Conservation (phyloP, 37 sponge, comb jelly and placozoan species). For the Petrosia ficiformis region DNA sequence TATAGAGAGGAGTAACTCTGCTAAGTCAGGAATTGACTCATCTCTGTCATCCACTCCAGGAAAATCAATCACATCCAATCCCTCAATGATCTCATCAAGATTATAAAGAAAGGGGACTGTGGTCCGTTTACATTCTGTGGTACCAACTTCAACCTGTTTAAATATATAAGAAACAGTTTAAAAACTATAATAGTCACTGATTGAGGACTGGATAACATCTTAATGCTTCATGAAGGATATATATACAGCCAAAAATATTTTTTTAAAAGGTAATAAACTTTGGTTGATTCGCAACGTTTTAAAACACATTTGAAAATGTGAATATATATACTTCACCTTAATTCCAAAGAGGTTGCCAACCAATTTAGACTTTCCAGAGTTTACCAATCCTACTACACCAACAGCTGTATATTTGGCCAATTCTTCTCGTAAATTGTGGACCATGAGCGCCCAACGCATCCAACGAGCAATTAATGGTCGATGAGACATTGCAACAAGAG, state of each 20-base stretch:
- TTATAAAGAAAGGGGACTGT: slow-evolving; percentile 74
- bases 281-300: neutral
- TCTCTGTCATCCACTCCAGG: slow-evolving; percentile 76
- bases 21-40: slow-evolving; percentile 42
- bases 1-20: slow-evolving; percentile 37
- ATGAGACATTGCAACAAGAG: slow-evolving; percentile 32
- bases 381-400: slow-evolving; percentile 53
- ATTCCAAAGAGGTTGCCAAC: slow-evolving; percentile 47
- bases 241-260: too few species aligned
- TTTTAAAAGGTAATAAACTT: neutral
- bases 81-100: slow-evolving; percentile 36
- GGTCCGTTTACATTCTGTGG: slow-evolving; percentile 47
- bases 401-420: slow-evolving; percentile 63
- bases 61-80: slow-evolving; percentile 72
- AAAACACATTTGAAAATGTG: neutral
- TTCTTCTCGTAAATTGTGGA: slow-evolving; percentile 54
- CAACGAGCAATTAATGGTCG: slow-evolving; percentile 60
- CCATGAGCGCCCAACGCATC: slow-evolving; percentile 60
- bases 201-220: neutral
- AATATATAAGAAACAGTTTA: neutral
- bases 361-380: slow-evolving; percentile 65
- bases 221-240: neutral
- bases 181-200: neutral
- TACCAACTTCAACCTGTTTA: slow-evolving; percentile 49
- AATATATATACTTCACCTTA: slow-evolving; percentile 16